Conservation (phyloP, 2,113 vertebrate genomes). For the Dasyprocta punctata region DNA sequence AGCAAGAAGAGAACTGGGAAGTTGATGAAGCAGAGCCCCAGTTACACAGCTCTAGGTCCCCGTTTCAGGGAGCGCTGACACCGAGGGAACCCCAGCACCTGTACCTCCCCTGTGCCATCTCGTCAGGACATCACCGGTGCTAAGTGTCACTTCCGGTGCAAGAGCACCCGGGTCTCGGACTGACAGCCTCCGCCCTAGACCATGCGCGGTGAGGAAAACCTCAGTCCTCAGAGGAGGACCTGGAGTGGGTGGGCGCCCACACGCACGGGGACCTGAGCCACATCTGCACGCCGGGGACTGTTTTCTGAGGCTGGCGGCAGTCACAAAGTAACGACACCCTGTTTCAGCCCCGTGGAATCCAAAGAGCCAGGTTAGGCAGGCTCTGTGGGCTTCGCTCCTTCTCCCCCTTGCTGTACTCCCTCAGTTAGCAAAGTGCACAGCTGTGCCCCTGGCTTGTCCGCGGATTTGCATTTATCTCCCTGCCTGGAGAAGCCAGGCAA, state of each 20-base stretch:
- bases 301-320: too few relatives aligned
- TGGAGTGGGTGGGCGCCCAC: not conserved
- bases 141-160: too few relatives aligned
- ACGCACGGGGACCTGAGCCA: not conserved
- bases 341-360: not conserved
- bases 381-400: not conserved
- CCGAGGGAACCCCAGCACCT: not conserved
- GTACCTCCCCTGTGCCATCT: not conserved
- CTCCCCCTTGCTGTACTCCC: not conserved
- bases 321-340: not conserved
- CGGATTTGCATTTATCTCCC: not conserved
- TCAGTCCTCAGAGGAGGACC: not conserved
- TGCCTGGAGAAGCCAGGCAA: not conserved
- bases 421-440: not conserved
- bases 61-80: rapidly evolving
- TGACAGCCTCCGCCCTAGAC: not conserved
- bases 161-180: not conserved
- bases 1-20: not conserved
- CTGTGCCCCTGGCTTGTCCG: too few relatives aligned
- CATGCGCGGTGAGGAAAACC: not conserved
- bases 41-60: too few relatives aligned
- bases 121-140: not conserved
- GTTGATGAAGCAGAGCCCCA: not conserved
- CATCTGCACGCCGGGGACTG: rapidly evolving
- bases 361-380: not conserved